These are phyloP conservation scores for Alcis repandata DNA, from an alignment of 2,888 invertebrate species.

Conservation along the genomic window DNA sequence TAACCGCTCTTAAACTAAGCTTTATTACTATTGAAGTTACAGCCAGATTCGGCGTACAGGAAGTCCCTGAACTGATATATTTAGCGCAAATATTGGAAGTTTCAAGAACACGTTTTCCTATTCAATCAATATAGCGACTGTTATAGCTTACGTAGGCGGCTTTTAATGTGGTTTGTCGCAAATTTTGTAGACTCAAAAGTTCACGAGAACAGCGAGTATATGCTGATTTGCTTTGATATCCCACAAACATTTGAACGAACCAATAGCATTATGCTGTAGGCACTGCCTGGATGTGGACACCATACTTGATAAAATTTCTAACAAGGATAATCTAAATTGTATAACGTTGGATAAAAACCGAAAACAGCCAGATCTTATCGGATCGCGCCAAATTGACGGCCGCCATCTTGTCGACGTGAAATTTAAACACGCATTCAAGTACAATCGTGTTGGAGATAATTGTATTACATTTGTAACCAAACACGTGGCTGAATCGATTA, in stretches of 20 bases:
- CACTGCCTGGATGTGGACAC: slow-evolving; percentile 80
- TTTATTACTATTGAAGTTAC: slow-evolving; percentile 20
- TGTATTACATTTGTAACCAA: slow-evolving; percentile 5
- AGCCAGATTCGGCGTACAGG: slow-evolving; percentile 8
- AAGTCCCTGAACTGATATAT: slow-evolving; percentile 23
- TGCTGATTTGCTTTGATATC: slow-evolving; percentile 65
- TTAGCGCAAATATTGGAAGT: slow-evolving; percentile 36
- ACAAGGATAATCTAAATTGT: not conserved
- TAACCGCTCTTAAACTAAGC: slow-evolving; percentile 16
- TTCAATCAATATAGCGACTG: slow-evolving; percentile 13
- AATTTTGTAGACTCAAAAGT: slow-evolving; percentile 58
- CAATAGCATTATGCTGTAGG: slow-evolving; percentile 61
- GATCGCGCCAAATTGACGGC: slow-evolving; percentile 4
- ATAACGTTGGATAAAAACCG: not conserved
- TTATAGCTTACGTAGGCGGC: slow-evolving; percentile 6
- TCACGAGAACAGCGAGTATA: slow-evolving; percentile 60
- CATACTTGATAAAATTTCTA: not conserved
- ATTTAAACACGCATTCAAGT: not conserved
- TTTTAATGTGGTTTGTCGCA: slow-evolving; percentile 53
- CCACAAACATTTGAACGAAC: slow-evolving; percentile 82
- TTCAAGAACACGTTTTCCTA: slow-evolving; percentile 27
- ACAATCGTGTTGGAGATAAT: slow-evolving; percentile 4
- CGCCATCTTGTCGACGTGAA: slow-evolving; percentile 26
- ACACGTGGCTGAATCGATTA: slow-evolving; percentile 3
- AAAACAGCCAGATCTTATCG: slow-evolving; percentile 3